Evolutionary conservation across 2,888 invertebrate genomes (phyloP), one percentile per base, ranked within the genome.

Genomic region (Cheilosia vernalis): DNA sequence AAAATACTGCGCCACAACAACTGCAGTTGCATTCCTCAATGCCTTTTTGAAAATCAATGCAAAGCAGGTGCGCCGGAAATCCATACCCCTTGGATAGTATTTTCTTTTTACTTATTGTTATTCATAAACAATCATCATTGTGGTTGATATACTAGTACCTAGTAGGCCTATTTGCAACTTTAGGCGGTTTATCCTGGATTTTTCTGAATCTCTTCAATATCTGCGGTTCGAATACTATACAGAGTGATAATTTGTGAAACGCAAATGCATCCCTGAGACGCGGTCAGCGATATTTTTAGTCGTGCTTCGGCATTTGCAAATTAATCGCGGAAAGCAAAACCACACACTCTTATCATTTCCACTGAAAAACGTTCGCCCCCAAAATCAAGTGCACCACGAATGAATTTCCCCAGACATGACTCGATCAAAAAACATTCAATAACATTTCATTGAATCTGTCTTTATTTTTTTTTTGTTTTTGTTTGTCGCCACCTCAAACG

Each of bases 61-160:
- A 70, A 70, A 72, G 42, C 82, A 77, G 72, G 61, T 83, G 83
- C 58, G 73, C 61, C 67, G 73, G 78, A 83, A 83, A 51, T 56
- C 40, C 27, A 63, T 51, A 74, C 66, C 37, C 15, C 30, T 21
- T 40, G 10, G 19, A 58, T 10, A n/a, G 47, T 9, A 37, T 51
- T 60, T 66, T 17, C 30, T 51, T 51, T 21, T 24, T 51, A 10
- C 4, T 44, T 55, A 17, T 74, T 81, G 55, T 61, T 56, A 30
- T 37, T 42, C 30, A 51, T 33, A 27, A 61, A 55, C 21, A 61
- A 44, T 53, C 19, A 49, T 40, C 17, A 17, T 33, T 19, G 15
- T 27, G 24, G 51, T 51, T 51, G 4, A 51, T 24, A 51, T 51
- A n/a, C n/a, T n/a, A n/a, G n/a, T n/a, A 44, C 15, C n/a, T 44